phyloP scores from a whole-genome alignment of 2,888 invertebrate genomes.

The Andrena chrysosceles region DNA sequence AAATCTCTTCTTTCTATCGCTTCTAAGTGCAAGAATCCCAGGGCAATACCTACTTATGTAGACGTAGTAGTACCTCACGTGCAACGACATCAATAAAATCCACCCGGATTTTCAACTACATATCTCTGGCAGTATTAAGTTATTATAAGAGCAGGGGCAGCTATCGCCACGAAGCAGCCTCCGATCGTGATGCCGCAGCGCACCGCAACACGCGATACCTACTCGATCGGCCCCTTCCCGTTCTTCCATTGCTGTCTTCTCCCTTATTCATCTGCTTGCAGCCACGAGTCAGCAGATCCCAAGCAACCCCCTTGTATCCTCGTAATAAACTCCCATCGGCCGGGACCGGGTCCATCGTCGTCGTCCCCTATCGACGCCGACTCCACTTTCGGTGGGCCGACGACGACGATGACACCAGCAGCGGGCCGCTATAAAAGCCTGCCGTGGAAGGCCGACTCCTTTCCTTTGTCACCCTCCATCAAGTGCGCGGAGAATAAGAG shows the following conservation, averaged over 20 bases:
- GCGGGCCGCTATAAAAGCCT: conserved; percentile 46
- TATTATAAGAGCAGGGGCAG: background rate
- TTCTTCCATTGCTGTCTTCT: conserved; percentile 5
- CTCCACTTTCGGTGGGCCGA: conserved; percentile 44
- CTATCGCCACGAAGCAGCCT: background rate
- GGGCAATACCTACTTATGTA: too few species aligned
- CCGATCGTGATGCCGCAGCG: background rate
- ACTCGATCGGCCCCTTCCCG: conserved; percentile 23
- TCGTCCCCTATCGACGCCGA: conserved; percentile 39
- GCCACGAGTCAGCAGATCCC: conserved; percentile 71
- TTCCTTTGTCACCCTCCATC: conserved; percentile 71
- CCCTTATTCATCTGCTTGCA: conserved; percentile 63
- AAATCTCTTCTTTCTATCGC: conserved; percentile 50
- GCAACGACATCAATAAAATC: too few species aligned
- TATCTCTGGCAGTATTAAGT: background rate
- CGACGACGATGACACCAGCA: conserved; percentile 52
- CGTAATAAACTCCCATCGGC: conserved; percentile 72
- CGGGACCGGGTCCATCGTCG: conserved; percentile 56
- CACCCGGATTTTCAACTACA: background rate
- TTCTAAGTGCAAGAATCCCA: background rate
- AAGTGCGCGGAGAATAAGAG: conserved; percentile 62
- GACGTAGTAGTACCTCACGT: too few species aligned
- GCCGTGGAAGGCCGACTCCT: conserved; percentile 41
- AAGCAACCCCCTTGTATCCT: conserved; percentile 60
- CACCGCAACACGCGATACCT: conserved; percentile 2